Percentiles rank a stretch among this genome's conserved stretches.
Conservation (phyloP, 1,140 invertebrate species). For the Luehdorfia chinensis region DNA sequence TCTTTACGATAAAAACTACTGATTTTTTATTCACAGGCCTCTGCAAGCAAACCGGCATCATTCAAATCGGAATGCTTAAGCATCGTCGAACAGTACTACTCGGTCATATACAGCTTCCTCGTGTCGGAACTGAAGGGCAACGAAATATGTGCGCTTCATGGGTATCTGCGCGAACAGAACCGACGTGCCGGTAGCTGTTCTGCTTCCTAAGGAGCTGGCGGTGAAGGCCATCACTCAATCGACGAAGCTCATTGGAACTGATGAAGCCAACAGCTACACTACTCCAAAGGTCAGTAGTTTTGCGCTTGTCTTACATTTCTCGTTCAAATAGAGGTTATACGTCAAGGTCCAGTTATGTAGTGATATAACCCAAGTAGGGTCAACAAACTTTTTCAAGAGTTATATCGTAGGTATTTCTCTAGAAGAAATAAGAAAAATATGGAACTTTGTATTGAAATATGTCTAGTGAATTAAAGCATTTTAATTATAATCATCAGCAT, state of each 20-base stretch:
- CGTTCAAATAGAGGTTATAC: too few species aligned
- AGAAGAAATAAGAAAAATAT: too few species aligned
- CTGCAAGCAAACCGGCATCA: conserved; percentile 86
- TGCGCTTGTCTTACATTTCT: too few species aligned
- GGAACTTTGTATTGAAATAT: too few species aligned
- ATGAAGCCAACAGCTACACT: conserved; percentile 56
- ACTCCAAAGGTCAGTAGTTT: conserved; percentile 26
- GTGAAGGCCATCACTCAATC: conserved; percentile 37
- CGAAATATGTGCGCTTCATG: conserved; percentile 82
- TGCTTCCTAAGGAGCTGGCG: conserved; percentile 73
- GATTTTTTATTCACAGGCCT: too few species aligned
- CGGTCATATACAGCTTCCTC: conserved; percentile 84
- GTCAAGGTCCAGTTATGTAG: too few species aligned
- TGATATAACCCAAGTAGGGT: too few species aligned
- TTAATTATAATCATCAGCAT: too few species aligned
- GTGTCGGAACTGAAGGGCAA: conserved; percentile 83
- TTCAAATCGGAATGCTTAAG: conserved; percentile 82
- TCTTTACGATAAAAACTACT: too few species aligned
- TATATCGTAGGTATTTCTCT: too few species aligned
- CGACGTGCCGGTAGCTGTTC: conserved; percentile 74
- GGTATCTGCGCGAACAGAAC: conserved; percentile 81
- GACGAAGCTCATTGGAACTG: conserved; percentile 43
- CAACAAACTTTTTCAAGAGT: too few species aligned
- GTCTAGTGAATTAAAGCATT: too few species aligned
- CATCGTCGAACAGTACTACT: conserved; percentile 88